Conservation (phyloP, 2,113 vertebrate genomes). For the Chlorodrepanis virens region DNA sequence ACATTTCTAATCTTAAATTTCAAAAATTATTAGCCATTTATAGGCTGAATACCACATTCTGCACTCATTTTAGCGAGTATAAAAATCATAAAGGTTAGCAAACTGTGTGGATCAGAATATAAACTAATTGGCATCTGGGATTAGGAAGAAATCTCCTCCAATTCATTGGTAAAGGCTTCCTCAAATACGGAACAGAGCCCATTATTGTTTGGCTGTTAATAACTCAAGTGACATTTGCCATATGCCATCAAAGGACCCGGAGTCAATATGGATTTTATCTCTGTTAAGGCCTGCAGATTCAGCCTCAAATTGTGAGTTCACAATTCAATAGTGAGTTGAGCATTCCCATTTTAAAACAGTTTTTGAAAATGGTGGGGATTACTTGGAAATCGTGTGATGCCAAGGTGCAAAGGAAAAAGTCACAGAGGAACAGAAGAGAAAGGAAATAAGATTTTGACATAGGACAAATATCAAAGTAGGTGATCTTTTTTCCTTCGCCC, state of each 20-base stretch:
- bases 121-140: conserved; percentile 49
- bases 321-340: background rate
- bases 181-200: conserved; percentile 27
- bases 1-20: conserved; percentile 50
- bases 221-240: conserved; percentile 57
- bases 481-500: background rate
- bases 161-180: conserved; percentile 41
- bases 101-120: conserved; percentile 37
- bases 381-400: background rate
- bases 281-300: conserved; percentile 25
- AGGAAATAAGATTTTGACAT: background rate
- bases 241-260: background rate
- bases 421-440: background rate
- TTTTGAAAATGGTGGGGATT: background rate
- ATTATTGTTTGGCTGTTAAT: conserved; percentile 55
- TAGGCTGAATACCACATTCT: conserved; percentile 24
- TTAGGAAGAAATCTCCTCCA: conserved; percentile 52
- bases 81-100: conserved; percentile 57
- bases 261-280: conserved; percentile 43
- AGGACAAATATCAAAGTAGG: conserved; percentile 19
- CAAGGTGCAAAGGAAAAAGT: background rate
- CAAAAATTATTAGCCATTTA: conserved; percentile 45
- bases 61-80: background rate
- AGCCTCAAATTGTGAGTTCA: conserved; percentile 12
- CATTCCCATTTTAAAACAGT: conserved; percentile 7